These are phyloP conservation scores for Sesia bembeciformis DNA, from an alignment of 2,888 invertebrate genomes.

Conservation along the genomic window DNA sequence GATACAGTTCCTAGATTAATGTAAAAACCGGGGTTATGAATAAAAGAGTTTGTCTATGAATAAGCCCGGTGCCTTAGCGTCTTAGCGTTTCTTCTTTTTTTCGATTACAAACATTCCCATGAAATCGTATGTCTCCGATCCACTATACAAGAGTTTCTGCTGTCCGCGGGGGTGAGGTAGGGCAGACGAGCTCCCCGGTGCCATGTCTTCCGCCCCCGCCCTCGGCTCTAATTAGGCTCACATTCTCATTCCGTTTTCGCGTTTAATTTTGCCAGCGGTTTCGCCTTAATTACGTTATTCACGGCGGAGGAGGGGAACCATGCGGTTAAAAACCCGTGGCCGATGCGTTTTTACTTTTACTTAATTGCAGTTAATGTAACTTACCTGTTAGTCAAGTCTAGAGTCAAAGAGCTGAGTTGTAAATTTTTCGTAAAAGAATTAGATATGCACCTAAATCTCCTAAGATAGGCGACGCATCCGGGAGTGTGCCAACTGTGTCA, in stretches of 20 bases:
- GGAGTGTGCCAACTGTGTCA: too few species aligned
- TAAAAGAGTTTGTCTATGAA: too few species aligned
- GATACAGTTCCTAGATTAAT: too few species aligned
- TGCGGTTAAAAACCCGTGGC: slow-evolving; percentile 38
- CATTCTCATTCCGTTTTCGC: slow-evolving; percentile 76
- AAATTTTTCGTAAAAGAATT: too few species aligned
- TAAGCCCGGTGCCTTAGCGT: too few species aligned
- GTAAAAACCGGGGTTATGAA: too few species aligned
- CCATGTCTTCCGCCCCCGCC: slow-evolving; percentile 28
- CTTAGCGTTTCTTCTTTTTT: too few species aligned
- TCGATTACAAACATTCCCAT: too few species aligned
- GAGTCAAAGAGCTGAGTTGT: too few species aligned
- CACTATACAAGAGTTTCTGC: background rate
- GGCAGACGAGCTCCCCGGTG: slow-evolving; percentile 3
- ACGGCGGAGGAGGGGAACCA: slow-evolving; percentile 28
- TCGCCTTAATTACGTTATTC: slow-evolving; percentile 75
- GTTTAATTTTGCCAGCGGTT: slow-evolving; percentile 75
- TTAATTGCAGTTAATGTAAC: slow-evolving; percentile 1
- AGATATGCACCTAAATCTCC: too few species aligned
- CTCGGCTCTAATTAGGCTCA: slow-evolving; percentile 75
- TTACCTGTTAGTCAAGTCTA: background rate
- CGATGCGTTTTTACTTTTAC: slow-evolving; percentile 20
- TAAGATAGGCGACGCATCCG: too few species aligned
- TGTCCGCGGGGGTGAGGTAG: slow-evolving; percentile 2
- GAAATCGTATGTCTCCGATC: too few species aligned